These are phyloP conservation scores for Frankliniella fusca DNA, from an alignment of 2,888 invertebrate species.

Conservation along the genomic window DNA sequence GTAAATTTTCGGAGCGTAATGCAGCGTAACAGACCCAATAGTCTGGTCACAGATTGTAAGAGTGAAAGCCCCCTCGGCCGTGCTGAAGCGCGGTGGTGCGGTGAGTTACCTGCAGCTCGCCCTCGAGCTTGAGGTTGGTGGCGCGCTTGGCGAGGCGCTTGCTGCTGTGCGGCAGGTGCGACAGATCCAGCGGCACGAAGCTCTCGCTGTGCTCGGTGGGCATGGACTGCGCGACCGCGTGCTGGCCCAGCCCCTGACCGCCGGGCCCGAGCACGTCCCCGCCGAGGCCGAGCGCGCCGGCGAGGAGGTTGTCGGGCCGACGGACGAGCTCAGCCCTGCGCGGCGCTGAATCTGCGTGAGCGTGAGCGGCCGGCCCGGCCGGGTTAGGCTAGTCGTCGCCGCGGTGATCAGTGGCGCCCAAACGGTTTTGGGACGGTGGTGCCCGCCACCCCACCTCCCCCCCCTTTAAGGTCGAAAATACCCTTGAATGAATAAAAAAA, in stretches of 20 bases:
- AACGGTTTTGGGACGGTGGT: no score
- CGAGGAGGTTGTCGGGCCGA: neutral
- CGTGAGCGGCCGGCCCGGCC: neutral
- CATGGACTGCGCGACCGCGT: neutral
- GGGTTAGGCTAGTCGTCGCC: neutral
- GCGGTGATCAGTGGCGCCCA: no score
- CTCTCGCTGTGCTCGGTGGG: neutral
- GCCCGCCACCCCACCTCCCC: no score
- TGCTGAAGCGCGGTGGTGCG: neutral
- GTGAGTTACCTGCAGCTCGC: neutral
- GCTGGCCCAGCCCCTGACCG: neutral
- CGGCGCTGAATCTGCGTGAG: neutral
- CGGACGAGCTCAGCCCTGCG: neutral
- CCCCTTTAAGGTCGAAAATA: no score
- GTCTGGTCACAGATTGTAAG: no score
- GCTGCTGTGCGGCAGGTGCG: neutral
- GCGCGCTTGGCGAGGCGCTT: slow-evolving; percentile 2
- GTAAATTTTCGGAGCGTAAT: no score
- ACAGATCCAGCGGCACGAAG: neutral
- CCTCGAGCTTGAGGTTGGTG: slow-evolving; percentile 12
- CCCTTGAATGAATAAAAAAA: no score
- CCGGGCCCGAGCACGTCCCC: neutral
- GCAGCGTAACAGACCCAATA: no score
- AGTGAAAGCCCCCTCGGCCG: no score
- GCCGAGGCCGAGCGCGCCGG: slow-evolving; percentile 2